Base-by-base conservation (phyloP, 2,888 invertebrate species). In the Sinopyrophorus schimmeli region DNA sequence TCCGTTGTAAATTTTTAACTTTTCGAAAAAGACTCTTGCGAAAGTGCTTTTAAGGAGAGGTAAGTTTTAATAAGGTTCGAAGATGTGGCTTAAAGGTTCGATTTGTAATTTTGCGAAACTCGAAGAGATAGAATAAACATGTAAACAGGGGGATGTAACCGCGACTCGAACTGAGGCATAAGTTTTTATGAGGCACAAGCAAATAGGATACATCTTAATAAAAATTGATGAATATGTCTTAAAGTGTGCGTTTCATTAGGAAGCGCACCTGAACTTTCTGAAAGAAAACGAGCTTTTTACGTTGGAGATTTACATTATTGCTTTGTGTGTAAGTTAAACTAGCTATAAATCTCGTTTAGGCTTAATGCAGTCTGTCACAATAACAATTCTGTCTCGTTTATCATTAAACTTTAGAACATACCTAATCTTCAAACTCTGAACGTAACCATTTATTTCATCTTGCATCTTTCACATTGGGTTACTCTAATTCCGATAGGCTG, bases 381-480 rank as follows among this genome's bases (percentile, higher is more conserved):
- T 46, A 46, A 46, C 39, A 38, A 46, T 38, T 39, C 46, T 17
- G 32, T 27, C 38, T 46, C 46, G 38, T 46, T 46, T 31, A 46
- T 46, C 46, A 46, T 39, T 37, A 35, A 46, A 46, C 23, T 46
- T 46, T 31, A 46, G 38, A 37, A 30, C n/a, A n/a, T 20, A 44
- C 27, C 38, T 46, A 46, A 46, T 46, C 46, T 46, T 31, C 28
- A 39, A 46, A 39, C 46, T 46, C 39, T 39, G 39, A 46, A 46
- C 31, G 32, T 32, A 39, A 17, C 31, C 46, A 46, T 46, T 46
- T 46, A 46, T 46, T 46, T 46, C 38, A n/a, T 35, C 31, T 37
- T 44, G 34, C n/a, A n/a, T n/a, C n/a, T n/a, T n/a, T n/a, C n/a
- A n/a, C n/a, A n/a, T n/a, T n/a, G n/a, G n/a, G n/a, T n/a, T n/a